A percentile compares a stretch with the other conserved stretches of the same genome.
phyloP scores from a whole-genome alignment of 1,140 invertebrate genomes.

The Cecropterus lyciades region DNA sequence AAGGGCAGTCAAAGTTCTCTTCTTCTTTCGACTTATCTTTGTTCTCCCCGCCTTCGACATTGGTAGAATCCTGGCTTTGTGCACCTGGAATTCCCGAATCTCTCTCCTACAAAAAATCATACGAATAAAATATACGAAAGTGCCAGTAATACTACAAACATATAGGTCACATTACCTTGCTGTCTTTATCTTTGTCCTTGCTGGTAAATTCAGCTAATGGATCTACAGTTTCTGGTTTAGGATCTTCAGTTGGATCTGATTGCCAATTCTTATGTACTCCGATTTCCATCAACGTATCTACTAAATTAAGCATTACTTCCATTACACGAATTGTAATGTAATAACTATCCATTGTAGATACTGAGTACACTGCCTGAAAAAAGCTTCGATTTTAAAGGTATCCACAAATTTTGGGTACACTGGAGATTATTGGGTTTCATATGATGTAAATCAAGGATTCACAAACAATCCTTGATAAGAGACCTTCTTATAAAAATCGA shows the following conservation, averaged over 20 bases:
- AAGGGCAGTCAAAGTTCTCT: conserved; percentile 72
- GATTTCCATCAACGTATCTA: conserved; percentile 95
- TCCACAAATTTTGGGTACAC: not conserved
- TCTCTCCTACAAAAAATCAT: conserved; percentile 66
- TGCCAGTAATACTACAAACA: no score
- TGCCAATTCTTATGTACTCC: conserved; percentile 90
- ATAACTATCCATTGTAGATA: conserved; percentile 90
- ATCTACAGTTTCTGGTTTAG: conserved; percentile 55
- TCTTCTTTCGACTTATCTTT: conserved; percentile 69
- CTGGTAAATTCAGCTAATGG: conserved; percentile 61
- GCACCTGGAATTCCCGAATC: conserved; percentile 74
- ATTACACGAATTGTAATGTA: conserved; percentile 94
- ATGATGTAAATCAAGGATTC: no score
- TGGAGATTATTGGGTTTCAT: not conserved
- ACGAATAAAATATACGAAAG: no score
- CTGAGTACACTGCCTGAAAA: conserved; percentile 92
- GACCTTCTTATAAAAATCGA: no score
- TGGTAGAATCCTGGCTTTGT: conserved; percentile 83
- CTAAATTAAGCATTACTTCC: conserved; percentile 94
- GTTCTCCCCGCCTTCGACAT: conserved; percentile 78
- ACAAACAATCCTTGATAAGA: no score
- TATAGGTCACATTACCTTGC: conserved; percentile 57
- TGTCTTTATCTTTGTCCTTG: conserved; percentile 68
- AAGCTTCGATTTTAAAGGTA: not conserved
- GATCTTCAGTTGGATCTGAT: conserved; percentile 56